Base-by-base conservation (phyloP, 2,888 invertebrate species). In the Colostygia pectinataria region DNA sequence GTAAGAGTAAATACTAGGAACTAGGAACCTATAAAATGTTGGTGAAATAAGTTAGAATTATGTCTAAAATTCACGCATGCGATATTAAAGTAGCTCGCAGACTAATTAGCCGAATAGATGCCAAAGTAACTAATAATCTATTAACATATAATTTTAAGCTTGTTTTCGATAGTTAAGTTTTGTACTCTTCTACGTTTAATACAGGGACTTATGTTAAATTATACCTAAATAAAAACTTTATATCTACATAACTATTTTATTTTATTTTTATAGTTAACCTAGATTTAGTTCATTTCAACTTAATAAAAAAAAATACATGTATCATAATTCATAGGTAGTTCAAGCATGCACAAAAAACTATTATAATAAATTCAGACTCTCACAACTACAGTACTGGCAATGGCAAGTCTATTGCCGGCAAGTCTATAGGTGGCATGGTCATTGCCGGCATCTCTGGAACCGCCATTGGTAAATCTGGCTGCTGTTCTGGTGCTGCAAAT, bases 201-300 rank as follows among this genome's bases (percentile, higher is more conserved):
- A 62, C 62, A 62, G 62, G 62, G 60, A 60, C 32, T 55, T 56
- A 53, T 43, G 45, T 51, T 53, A 56, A 40, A 50, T 50, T 57
- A 53, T 34, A 48, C 32, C 27, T 45, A 34, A 46, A 59, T 57
- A 13, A 6, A 28, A 34, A 29, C n/a, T n/a, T n/a, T 18, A 12
- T 15, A 27, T 24, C 12, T 29, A 3, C 23, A 12, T 2, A 10
- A 36, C 8, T 29, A n/a, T 23, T 13, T 18, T 31, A n/a, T 31
- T 40, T 31, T 40, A 40, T 40, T 37, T 7, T 14, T 25, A 37
- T 7, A 13, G 2, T 15, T 32, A 9, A 1, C 1, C 18, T 18
- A 18, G 18, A 4, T 18, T 18, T 18, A 18, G 18, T 18, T 4
- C 18, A 18, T 18, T 18, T 18, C 4, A 18, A 3, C 4, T 18